A percentile compares a stretch with the other conserved stretches of the same genome.
Evolutionary conservation across 2,888 invertebrate genomes (phyloP).

Genomic region (Idaea dimidiata): DNA sequence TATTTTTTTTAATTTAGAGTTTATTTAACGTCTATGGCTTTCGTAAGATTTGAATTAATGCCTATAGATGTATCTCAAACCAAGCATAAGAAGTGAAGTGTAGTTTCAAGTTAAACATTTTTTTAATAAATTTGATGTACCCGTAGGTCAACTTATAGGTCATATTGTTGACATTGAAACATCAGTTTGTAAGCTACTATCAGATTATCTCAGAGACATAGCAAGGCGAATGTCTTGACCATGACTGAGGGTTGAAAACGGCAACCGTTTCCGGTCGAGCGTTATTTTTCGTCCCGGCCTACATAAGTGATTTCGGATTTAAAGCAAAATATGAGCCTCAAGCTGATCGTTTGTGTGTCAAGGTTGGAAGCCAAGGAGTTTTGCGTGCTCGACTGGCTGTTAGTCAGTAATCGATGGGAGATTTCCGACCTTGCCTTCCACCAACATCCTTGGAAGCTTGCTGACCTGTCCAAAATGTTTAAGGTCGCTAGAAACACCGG

Average conservation of each 20-base stretch:
- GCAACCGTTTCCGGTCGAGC: slow-evolving; percentile 50
- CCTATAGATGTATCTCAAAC: too few species aligned
- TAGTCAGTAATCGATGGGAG: slow-evolving; percentile 70
- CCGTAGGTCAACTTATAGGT: neutral
- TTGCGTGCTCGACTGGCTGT: slow-evolving; percentile 63
- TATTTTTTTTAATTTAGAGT: too few species aligned
- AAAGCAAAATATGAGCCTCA: slow-evolving; percentile 43
- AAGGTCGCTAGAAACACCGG: slow-evolving; percentile 35
- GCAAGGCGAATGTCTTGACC: slow-evolving; percentile 19
- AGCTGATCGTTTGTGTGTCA: slow-evolving; percentile 73
- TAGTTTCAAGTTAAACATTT: too few species aligned
- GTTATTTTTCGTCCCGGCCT: slow-evolving; percentile 43
- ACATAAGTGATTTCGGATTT: slow-evolving; percentile 59
- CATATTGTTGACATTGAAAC: neutral
- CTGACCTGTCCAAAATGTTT: slow-evolving; percentile 59
- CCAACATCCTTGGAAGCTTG: slow-evolving; percentile 62
- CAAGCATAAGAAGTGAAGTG: too few species aligned
- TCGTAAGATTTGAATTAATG: too few species aligned
- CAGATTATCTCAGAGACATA: slow-evolving; percentile 17
- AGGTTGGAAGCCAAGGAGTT: slow-evolving; percentile 66
- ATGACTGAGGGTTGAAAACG: slow-evolving; percentile 31
- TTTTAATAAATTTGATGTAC: too few species aligned
- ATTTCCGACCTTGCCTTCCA: slow-evolving; percentile 72
- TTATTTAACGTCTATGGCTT: too few species aligned
- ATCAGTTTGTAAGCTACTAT: slow-evolving; percentile 1